Evolutionary conservation across 92 coral and sea anemone genomes (phyloP).

Genomic region (Palythoa heliodiscus): DNA sequence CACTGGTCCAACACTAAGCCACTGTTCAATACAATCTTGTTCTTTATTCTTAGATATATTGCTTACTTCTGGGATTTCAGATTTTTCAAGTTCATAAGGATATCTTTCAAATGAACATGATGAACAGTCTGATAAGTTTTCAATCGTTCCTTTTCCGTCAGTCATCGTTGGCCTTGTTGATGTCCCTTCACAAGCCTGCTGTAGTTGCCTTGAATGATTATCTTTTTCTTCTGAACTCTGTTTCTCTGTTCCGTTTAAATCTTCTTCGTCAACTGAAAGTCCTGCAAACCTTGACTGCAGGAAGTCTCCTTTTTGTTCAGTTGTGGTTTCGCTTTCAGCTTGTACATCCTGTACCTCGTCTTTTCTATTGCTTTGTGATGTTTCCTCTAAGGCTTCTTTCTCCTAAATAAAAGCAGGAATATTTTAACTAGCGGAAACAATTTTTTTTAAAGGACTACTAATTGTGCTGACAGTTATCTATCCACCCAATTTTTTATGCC

Average conservation of each 20-base stretch:
- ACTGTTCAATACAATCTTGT: background rate
- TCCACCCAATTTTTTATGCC: no score
- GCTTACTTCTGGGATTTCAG: background rate
- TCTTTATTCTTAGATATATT: background rate
- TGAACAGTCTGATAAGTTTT: background rate
- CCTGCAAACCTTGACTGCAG: conserved; percentile 61
- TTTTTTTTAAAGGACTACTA: no score
- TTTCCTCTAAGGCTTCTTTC: conserved; percentile 25
- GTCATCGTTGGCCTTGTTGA: background rate
- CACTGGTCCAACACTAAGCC: background rate
- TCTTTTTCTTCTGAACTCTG: conserved; percentile 4
- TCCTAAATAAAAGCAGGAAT: background rate
- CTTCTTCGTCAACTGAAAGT: conserved; percentile 43
- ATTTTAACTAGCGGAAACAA: no score
- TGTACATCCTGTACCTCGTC: background rate
- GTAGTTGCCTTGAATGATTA: background rate
- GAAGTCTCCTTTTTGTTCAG: conserved; percentile 9
- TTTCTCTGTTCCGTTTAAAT: background rate
- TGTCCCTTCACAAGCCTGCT: background rate
- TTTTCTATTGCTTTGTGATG: background rate
- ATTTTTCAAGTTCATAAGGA: background rate
- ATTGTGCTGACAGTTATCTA: no score
- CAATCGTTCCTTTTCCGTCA: background rate
- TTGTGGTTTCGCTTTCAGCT: background rate
- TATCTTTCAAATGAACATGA: background rate